Conservation (phyloP, 1,140 invertebrate species). For the Atta cephalotes region DNA sequence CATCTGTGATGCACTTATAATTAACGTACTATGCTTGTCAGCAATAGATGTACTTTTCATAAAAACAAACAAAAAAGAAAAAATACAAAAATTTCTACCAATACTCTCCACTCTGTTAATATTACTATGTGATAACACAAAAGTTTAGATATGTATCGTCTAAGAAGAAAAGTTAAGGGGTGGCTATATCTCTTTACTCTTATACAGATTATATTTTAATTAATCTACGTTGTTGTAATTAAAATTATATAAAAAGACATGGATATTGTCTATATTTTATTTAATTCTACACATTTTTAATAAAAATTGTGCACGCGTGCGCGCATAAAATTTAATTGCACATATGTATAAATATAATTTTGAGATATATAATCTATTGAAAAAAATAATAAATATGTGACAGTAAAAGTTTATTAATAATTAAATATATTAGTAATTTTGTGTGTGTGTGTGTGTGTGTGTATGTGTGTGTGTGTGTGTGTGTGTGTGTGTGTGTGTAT, state of each 20-base stretch:
- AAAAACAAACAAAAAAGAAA: constrained; percentile 3
- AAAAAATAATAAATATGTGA: constrained; percentile 31
- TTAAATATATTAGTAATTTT: background rate
- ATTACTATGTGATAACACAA: constrained; percentile 64
- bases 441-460: background rate
- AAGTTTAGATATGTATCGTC: constrained; percentile 56
- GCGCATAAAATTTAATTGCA: constrained; percentile 43
- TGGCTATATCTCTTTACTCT: constrained; percentile 64
- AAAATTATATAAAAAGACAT: constrained; percentile 75
- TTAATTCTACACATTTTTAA: constrained; percentile 75
- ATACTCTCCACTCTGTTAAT: constrained; percentile 59
- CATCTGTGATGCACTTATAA: constrained; percentile 60
- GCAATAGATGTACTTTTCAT: constrained; percentile 67
- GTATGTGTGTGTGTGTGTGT: too few species aligned
- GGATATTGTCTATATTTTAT: constrained; percentile 79
- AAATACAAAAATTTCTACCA: constrained; percentile 55
- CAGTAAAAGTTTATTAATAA: background rate
- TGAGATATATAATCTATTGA: constrained; percentile 9
- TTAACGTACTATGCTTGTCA: constrained; percentile 59
- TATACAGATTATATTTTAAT: constrained; percentile 76
- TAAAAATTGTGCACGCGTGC: constrained; percentile 53
- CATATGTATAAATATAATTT: constrained; percentile 13
- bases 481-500: too few species aligned
- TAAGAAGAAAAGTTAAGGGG: constrained; percentile 54
- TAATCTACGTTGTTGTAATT: constrained; percentile 77